Base-by-base conservation (phyloP, 2,888 invertebrate genomes). In the Drosophila prolongata region DNA sequence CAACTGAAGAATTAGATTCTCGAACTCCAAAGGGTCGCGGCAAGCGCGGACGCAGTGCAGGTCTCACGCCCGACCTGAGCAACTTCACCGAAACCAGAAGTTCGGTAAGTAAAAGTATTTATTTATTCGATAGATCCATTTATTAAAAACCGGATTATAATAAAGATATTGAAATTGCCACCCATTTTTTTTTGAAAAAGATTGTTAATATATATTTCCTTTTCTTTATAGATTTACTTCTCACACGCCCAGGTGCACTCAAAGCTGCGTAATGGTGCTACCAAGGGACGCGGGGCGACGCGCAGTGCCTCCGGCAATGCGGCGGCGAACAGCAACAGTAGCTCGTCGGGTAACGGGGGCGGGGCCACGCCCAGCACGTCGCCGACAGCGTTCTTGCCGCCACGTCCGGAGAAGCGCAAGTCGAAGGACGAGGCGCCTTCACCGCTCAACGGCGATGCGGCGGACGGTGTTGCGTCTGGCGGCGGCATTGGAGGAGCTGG, bases 1-100 rank as follows among this genome's bases (percentile, higher is more conserved):
- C 98, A 59, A 98, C 98, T 77, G 98, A 98, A 93, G 98, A 98
- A 93, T 94, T 98, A 90, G 98, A 99, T 92, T 96, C 97, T 66
- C 95, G 98, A 82, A 97, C 97, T 79, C 98, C 98, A 4, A 98
- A 98, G 92, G 98, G 98, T 49, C 95, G 98, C 79, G 97, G 96
- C 68, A 98, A 98, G 93, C 95, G 98, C 83, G 96, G 97, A 52
- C 95, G 97, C 54, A 95, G 95, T 78, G 95, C 95, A 38, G 93
- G 94, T 34, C 92, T 93, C 37, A 94, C 94, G 47, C 95, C 96
- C 40, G 97, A 97, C 92, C 94, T 96, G 92, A 95, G 96, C 88
- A 96, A 96, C 91, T 96, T 96, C 90, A 95, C 96, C 50, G 96
- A 96, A 92, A 96, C 96, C 49, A 93, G 96, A 79, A 94, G 95